Conservation (phyloP, 1,140 invertebrate genomes). For the Nixonia krombeini region DNA sequence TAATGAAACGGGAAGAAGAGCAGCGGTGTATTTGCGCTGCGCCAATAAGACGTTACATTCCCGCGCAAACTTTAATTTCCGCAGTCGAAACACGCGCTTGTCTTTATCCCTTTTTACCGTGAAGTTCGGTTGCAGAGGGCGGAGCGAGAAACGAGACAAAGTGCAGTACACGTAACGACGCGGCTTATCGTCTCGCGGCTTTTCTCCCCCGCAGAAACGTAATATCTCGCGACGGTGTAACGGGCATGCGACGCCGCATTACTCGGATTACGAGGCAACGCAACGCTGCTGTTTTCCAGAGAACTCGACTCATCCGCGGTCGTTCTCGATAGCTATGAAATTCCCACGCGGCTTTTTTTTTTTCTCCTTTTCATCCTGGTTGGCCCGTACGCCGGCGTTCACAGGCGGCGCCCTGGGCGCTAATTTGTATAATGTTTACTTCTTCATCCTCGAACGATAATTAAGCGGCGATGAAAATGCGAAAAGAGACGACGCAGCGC, state of each 20-base stretch:
- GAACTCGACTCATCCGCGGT: slow-evolving; percentile 19
- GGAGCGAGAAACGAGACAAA: slow-evolving; percentile 26
- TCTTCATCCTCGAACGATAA: slow-evolving; percentile 31
- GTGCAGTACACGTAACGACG: slow-evolving; percentile 24
- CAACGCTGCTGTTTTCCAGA: slow-evolving; percentile 7
- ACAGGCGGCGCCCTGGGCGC: slow-evolving; percentile 12
- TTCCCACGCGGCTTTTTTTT: slow-evolving; percentile 6
- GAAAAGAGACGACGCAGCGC: not conserved
- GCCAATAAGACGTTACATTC: too few species aligned
- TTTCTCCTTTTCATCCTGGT: too few species aligned
- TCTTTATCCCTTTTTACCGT: slow-evolving; percentile 2
- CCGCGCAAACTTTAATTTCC: slow-evolving; percentile 28
- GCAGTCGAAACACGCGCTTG: slow-evolving; percentile 4
- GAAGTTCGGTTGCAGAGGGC: not conserved
- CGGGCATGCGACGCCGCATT: slow-evolving; percentile 29
- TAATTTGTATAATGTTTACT: slow-evolving; percentile 40
- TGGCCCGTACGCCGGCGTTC: slow-evolving; percentile 18
- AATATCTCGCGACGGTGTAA: slow-evolving; percentile 30
- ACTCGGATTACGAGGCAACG: slow-evolving; percentile 26
- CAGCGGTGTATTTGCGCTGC: too few species aligned
- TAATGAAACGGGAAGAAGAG: too few species aligned
- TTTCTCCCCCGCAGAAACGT: slow-evolving; percentile 30
- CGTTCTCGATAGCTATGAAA: slow-evolving; percentile 16
- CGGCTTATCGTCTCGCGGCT: slow-evolving; percentile 30
- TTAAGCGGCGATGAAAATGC: slow-evolving; percentile 6